Base-by-base conservation (phyloP, 2,888 invertebrate genomes). In the Temnothorax unifasciatus region DNA sequence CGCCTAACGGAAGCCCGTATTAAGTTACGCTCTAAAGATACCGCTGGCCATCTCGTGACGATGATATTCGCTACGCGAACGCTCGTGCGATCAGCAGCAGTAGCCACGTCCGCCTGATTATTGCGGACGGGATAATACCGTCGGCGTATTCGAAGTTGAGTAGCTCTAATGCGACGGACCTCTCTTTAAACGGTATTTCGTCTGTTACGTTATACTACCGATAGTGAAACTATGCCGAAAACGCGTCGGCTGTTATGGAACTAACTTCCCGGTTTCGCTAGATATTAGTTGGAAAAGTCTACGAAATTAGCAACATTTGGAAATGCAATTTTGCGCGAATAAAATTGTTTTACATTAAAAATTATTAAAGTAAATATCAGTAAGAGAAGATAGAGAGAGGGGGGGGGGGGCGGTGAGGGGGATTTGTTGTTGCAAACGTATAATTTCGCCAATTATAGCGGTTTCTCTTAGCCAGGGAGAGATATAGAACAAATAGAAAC, bases 1-100 rank as follows among this genome's bases (percentile, higher is more conserved):
- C 84, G 75, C 15, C 71, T 82, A 86, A 88, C 88, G 86, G 88
- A 88, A 76, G 85, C 82, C 52, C 68, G 64, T 81, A 85, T 83
- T 71, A 73, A 82, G 71, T 68, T 83, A 63, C 84, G 82, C 59
- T 83, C 59, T 82, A 75, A 54, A 64, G 83, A 81, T 73, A 79
- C 79, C 85, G 81, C 50, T 82, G 57, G 85, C 84, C 76, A 83
- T 69, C 66, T 86, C 79, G 74, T 79, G 79, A 81, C 79, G 79
- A 79, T 61, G 79, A 81, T 81, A 81, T 81, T 59, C 79, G 44
- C 79, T 69, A 47, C 21, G 77, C 47, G 52, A 76, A 63, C 64
- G 52, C 66, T 76, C 47, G 57, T 52, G 59, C 79, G 79, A 79
- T 79, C 71, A 44, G 34, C 59, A 79, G 59, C 47, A 71, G 71